A percentile compares a stretch with the other conserved stretches of the same genome.
Conservation (phyloP, 2,888 invertebrate species). For the Laspeyria flexula region DNA sequence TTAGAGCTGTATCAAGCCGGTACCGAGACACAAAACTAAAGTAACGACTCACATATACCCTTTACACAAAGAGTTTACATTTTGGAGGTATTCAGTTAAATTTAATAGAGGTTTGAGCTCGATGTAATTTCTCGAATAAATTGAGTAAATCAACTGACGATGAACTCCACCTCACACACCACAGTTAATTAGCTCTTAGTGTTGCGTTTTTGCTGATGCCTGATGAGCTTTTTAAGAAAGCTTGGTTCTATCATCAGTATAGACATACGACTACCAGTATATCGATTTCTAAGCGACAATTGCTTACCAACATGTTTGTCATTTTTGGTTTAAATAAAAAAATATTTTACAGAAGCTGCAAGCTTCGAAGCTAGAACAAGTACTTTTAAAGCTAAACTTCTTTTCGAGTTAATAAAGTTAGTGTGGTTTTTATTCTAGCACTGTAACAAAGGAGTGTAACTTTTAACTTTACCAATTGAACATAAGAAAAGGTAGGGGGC, state of each 20-base stretch:
- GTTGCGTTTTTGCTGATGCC: too few relatives aligned
- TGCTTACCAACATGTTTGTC: too few relatives aligned
- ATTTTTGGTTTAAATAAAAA: too few relatives aligned
- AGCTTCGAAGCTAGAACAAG: not conserved
- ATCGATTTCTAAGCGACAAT: too few relatives aligned
- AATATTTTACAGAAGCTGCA: too few relatives aligned
- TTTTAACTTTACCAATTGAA: constrained; percentile 46
- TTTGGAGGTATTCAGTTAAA: constrained; percentile 10
- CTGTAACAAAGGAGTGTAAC: constrained; percentile 2
- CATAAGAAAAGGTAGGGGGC: constrained; percentile 49
- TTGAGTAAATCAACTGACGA: too few relatives aligned
- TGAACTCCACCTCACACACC: too few relatives aligned
- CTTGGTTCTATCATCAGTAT: not conserved
- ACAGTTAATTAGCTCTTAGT: too few relatives aligned
- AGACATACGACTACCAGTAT: too few relatives aligned
- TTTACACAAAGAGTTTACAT: constrained; percentile 14
- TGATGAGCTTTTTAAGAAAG: not conserved
- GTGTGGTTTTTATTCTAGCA: not conserved
- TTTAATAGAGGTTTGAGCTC: too few relatives aligned
- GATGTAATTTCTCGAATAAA: too few relatives aligned
- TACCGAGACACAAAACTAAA: constrained; percentile 26
- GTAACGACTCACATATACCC: constrained; percentile 14
- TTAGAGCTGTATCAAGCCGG: constrained; percentile 48
- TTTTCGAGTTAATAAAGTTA: not conserved
- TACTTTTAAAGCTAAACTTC: not conserved